Evolutionary conservation across 2,113 vertebrate genomes (phyloP), one percentile per base, ranked within the genome.

Genomic region (Cheilinus undulatus): DNA sequence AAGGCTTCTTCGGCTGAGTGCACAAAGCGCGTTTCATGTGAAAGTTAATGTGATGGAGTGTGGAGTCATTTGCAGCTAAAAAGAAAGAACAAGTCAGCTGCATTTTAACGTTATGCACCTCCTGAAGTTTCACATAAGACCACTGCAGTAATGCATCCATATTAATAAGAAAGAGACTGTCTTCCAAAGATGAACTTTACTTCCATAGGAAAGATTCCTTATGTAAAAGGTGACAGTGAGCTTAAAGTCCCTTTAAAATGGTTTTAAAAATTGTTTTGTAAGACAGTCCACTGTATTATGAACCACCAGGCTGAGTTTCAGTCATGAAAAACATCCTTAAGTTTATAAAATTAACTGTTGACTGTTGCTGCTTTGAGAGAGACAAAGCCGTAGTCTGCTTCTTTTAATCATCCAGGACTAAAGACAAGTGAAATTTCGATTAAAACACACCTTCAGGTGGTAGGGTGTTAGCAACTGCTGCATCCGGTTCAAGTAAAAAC

Each of bases 51-150:
- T 10, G 20, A 38, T 10, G 0, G 49, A n/a, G 45, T 56, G 48
- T 61, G 51, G 10, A 22, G 20, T 52, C 52, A 63, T 83, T 72
- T 79, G 67, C 54, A 43, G 63, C 50, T 76, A 46, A 83, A 85
- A 62, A 52, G 40, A 60, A 20, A 54, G 12, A 28, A 75, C 49
- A 43, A 73, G 48, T 51, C 56, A 26, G 50, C 38, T 54, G 51
- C 43, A 36, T 36, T 60, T 56, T 62, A 28, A 26, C 30, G 38
- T 23, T 56, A 45, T 24, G 40, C 43, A 36, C 52, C 57, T 61
- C 14, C 24, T 73, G 34, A 48, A 50, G 64, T 60, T 20, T 51
- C n/a, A 81, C 73, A 54, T 9, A 23, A 23, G 52, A 54, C 19
- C 54, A 49, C 49, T 23, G 42, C 13, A n/a, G 71, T 60, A 11